Evolutionary conservation across 2,888 invertebrate species (phyloP).

Genomic region (Aplocera efformata): DNA sequence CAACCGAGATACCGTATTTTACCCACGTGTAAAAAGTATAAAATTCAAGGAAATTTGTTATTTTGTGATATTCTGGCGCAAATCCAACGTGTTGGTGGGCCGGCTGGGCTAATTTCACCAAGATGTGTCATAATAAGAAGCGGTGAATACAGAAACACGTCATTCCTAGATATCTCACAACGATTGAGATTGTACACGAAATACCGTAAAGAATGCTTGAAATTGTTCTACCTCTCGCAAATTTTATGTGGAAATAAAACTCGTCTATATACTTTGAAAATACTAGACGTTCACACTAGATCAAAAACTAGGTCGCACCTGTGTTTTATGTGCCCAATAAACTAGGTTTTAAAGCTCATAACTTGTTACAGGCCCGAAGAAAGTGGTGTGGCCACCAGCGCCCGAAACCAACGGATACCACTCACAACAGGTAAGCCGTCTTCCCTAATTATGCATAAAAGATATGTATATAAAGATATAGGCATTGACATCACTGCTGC

Average conservation of each 20-base stretch:
- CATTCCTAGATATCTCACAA: conserved; percentile 43
- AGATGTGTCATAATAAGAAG: conserved; percentile 70
- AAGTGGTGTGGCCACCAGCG: conserved; percentile 93
- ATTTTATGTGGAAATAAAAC: no score
- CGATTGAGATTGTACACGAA: conserved; percentile 40
- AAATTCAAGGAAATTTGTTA: conserved; percentile 43
- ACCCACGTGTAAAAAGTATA: conserved; percentile 28
- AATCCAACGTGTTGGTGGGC: conserved; percentile 61
- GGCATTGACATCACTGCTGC: conserved; percentile 52
- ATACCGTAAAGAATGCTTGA: conserved; percentile 5
- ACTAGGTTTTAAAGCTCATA: conserved; percentile 3
- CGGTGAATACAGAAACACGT: conserved; percentile 51
- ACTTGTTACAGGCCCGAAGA: conserved; percentile 86
- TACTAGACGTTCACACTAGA: no score
- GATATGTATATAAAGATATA: conserved; percentile 39
- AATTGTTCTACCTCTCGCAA: no score
- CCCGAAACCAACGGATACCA: conserved; percentile 83
- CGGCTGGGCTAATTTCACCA: conserved; percentile 65
- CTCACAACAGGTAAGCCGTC: conserved; percentile 78
- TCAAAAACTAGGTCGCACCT: no score
- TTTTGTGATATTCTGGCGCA: conserved; percentile 60
- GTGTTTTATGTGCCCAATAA: no score
- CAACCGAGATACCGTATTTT: conserved; percentile 19
- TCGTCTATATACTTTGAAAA: no score
- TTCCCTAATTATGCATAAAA: conserved; percentile 6